Conservation (phyloP, 1,140 invertebrate genomes). For the Glossosoma conforme region DNA sequence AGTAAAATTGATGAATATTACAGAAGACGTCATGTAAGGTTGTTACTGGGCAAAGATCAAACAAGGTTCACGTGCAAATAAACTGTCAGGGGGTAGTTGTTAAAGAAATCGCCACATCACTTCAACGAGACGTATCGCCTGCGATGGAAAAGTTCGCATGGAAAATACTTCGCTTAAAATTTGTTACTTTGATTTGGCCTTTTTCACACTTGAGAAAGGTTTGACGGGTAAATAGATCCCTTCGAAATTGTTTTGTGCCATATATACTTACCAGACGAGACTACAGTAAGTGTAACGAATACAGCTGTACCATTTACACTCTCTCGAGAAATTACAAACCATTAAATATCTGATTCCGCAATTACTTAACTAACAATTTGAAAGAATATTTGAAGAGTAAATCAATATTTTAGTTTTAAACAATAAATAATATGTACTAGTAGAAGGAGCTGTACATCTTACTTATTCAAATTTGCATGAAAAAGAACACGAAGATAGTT, state of each 20-base stretch:
- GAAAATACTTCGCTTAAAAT: not conserved
- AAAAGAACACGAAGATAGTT: too few species aligned
- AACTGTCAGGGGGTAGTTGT: not conserved
- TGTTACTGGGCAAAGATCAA: not conserved
- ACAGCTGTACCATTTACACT: not conserved
- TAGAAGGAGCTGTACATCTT: not conserved
- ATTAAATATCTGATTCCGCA: not conserved
- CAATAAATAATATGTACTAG: not conserved
- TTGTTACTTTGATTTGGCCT: conserved; percentile 5
- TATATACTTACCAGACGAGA: not conserved
- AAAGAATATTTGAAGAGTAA: not conserved
- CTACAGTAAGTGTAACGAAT: not conserved
- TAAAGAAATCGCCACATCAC: not conserved
- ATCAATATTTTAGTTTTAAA: conserved; percentile 1
- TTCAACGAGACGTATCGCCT: not conserved
- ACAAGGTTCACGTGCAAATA: not conserved
- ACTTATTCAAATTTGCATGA: too few species aligned
- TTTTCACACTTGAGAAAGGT: conserved; percentile 2
- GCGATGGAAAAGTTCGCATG: not conserved
- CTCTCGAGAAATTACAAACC: not conserved
- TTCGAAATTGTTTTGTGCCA: conserved; percentile 3
- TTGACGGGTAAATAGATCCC: not conserved
- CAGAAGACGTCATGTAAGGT: not conserved
- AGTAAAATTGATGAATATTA: too few species aligned
- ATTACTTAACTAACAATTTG: not conserved